Base-by-base conservation (phyloP, 2,797 vertebrate species). In the Hyperoplus lanceolatus region DNA sequence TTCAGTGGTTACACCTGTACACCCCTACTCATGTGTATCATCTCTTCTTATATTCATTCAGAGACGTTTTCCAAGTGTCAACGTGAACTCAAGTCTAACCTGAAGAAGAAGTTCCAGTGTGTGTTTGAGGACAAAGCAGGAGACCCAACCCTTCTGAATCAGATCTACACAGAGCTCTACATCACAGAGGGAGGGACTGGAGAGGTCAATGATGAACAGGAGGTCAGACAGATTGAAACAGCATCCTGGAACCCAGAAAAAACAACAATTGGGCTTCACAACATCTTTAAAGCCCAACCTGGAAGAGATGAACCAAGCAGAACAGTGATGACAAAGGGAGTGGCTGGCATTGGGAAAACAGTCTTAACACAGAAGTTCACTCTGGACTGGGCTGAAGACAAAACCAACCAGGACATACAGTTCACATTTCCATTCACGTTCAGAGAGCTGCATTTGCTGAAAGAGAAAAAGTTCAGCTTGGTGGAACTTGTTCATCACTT, bases 371-470 rank as follows among this genome's bases (percentile, higher is more conserved):
- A 43, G 42, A 61, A 61, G 42, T 61, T 61, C 59, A 61, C 59
- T 46, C 62, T 64, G 62, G 46, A 64, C 62, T 64, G 62, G 62
- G 48, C 62, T 64, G 62, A 64, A 39, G 62, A 39, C 62, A 64
- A 64, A 50, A 48, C 46, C 5, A 58, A 58, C 38, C 56, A 41
- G 38, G 56, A 58, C 12, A 21, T 61, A 7, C 42, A 61, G 9
- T 61, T 61, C 16, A 61, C 6, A 46, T 61, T 61, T 46, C 59
- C 9, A 21, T 61, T 61, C 59, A 61, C 59, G 6, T 61, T 61
- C 42, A 61, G 59, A 46, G 59, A 61, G 59, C 59, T 61, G 59
- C 21, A 61, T 29, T 6, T 46, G 42, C 59, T 61, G 59, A 61
- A 61, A 58, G 56, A 58, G 56, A 58, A 41, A 16, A 50, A 64